Conservation (phyloP, 2,113 vertebrate species). For the Marcusenius ussheri region DNA sequence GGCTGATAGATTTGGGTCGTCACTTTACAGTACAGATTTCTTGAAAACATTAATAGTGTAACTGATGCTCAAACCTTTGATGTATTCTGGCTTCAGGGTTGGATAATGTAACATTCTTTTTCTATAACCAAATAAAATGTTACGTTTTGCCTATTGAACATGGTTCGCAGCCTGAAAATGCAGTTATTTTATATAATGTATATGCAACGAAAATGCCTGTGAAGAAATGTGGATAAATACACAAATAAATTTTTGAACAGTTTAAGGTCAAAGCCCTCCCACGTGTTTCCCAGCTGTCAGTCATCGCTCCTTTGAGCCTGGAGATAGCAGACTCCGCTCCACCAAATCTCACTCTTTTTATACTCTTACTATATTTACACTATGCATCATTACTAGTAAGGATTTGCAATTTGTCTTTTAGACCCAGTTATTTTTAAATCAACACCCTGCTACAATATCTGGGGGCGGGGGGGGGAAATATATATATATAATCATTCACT, state of each 20-base stretch:
- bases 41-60: slow-evolving; percentile 22
- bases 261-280: background rate
- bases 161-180: background rate
- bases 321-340: background rate
- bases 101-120: background rate
- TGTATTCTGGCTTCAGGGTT: background rate
- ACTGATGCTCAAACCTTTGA: background rate
- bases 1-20: slow-evolving; percentile 35
- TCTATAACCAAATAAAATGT: background rate
- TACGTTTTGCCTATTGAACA: background rate
- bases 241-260: background rate
- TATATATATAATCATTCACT: slow-evolving; percentile 32
- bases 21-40: slow-evolving; percentile 5
- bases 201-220: background rate
- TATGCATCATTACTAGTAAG: background rate
- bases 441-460: background rate
- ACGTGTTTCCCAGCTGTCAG: background rate
- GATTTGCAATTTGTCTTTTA: background rate
- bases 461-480: background rate
- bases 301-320: background rate
- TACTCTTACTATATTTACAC: background rate
- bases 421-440: background rate
- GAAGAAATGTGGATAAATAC: background rate
- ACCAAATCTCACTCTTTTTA: background rate
- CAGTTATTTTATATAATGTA: background rate